Evolutionary conservation across 2,888 invertebrate genomes (phyloP), one percentile per base, ranked within the genome.

Genomic region (Acrocera orbiculus): DNA sequence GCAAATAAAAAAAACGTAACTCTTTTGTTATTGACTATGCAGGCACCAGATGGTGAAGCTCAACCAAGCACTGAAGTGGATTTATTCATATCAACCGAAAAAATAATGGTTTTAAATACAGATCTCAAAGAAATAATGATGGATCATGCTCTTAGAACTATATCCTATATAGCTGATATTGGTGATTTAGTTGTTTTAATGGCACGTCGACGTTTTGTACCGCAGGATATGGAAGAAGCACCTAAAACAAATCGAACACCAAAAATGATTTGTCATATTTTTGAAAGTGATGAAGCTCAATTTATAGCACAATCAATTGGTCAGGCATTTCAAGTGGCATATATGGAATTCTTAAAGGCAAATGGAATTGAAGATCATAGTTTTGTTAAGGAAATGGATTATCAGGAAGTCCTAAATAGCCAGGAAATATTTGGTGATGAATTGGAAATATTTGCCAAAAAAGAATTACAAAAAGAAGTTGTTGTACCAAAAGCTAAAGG

Each of bases 51-150:
- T 58, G 96, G 96, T 30, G 96, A 98, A 60, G 83, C 79, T 44
- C 98, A 98, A 56, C 98, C 98, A 9, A 92, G 90, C 53, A 96
- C 96, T 10, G 96, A 98, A 63, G 98, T 98, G 27, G 98, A 98
- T 58, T 67, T 98, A 19, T 98, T 98, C 64, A 96, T 98, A 53
- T 98, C 98, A 23, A 96, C 96, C 9, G 98, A 98, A 61, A 98
- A 98, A 64, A 96, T 98, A 44, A 98, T 98, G 98, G 98, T 98
- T 36, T 70, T 98, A 40, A 98, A 98, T 57, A 98, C 96, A 3
- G 95, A 98, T 60, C 65, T 98, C 33, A 96, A 98, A 64, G 96
- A 98, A 64, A 96, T 98, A 40, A 95, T 98, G 90, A 98, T 98
- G 98, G 98, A 98, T 61, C 96, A 98, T 62, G 90, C 96, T 2